Conservation (phyloP, 2,797 vertebrate species). For the Dendrocincla fuliginosa region DNA sequence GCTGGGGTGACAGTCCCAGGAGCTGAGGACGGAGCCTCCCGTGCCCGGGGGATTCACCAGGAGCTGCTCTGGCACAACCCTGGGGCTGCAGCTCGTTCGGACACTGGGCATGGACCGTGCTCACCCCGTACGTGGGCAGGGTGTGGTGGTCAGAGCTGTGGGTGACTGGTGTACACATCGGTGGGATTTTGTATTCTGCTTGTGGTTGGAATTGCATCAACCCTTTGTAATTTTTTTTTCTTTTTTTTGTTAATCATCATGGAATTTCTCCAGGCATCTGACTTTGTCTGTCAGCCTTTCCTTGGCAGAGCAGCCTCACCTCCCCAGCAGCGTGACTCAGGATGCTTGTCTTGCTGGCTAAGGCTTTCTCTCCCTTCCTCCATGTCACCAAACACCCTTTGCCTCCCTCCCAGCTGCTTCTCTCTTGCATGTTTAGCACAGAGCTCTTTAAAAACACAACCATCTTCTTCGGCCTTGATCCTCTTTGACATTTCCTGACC, state of each 20-base stretch:
- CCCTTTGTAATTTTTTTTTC: not conserved
- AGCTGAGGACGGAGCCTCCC: not conserved
- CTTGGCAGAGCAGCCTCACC: constrained; percentile 22
- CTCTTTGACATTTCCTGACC: not conserved
- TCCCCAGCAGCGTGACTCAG: constrained; percentile 42
- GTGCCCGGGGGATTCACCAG: rapidly evolving
- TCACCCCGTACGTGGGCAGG: rapidly evolving
- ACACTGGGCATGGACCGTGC: not conserved
- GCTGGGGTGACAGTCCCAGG: rapidly evolving
- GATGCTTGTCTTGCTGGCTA: constrained; percentile 22
- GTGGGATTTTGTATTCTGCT: not conserved
- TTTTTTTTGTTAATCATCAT: not conserved
- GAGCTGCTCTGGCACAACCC: not conserved
- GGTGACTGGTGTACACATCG: not conserved
- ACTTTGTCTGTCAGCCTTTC: constrained; percentile 21
- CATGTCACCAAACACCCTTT: not conserved
- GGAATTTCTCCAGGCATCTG: constrained; percentile 34
- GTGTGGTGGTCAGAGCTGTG: not conserved
- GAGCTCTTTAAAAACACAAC: not conserved
- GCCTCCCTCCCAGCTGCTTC: not conserved
- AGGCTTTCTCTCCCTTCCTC: constrained; percentile 25
- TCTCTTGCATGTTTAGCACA: not conserved
- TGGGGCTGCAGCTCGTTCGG: not conserved
- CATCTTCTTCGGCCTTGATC: not conserved
- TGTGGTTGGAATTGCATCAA: not conserved